Evolutionary conservation across 30 jellyfish, hydroid and myxozoan species (phyloP).

Genomic region (Pelagia noctiluca): DNA sequence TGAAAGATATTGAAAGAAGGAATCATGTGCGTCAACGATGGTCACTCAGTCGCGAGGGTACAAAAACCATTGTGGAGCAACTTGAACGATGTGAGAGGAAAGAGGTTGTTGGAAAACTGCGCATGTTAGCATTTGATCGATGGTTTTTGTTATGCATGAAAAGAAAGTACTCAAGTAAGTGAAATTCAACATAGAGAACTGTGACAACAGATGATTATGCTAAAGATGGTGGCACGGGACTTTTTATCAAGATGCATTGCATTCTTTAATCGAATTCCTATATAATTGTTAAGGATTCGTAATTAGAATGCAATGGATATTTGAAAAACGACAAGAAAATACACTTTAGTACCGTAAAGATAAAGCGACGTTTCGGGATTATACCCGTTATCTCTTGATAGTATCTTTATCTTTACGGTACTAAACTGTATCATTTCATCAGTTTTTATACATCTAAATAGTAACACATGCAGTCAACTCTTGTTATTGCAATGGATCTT

Average conservation of each 20-base stretch:
- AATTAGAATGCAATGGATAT: too few relatives aligned
- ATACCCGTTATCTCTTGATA: too few relatives aligned
- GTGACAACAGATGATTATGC: not conserved
- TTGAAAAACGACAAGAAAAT: too few relatives aligned
- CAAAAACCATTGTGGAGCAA: not conserved
- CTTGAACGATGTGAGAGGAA: constrained; percentile 16
- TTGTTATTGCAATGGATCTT: too few relatives aligned
- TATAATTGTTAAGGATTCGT: too few relatives aligned
- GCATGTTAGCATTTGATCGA: constrained; percentile 19
- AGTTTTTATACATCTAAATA: too few relatives aligned
- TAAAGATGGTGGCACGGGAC: not conserved
- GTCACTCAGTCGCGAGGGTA: not conserved
- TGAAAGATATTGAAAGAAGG: constrained; percentile 7
- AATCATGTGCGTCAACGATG: constrained; percentile 19
- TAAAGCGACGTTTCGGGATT: too few relatives aligned
- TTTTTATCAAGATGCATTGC: not conserved
- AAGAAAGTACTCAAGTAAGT: constrained; percentile 27
- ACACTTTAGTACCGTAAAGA: too few relatives aligned
- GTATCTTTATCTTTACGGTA: too few relatives aligned
- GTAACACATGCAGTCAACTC: too few relatives aligned
- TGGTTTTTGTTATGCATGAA: constrained; percentile 17
- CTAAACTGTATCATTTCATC: too few relatives aligned
- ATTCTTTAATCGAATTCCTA: too few relatives aligned
- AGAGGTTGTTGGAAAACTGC: not conserved
- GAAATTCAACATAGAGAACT: not conserved